Conservation (phyloP, 2,113 vertebrate genomes). For the Trichechus manatus region DNA sequence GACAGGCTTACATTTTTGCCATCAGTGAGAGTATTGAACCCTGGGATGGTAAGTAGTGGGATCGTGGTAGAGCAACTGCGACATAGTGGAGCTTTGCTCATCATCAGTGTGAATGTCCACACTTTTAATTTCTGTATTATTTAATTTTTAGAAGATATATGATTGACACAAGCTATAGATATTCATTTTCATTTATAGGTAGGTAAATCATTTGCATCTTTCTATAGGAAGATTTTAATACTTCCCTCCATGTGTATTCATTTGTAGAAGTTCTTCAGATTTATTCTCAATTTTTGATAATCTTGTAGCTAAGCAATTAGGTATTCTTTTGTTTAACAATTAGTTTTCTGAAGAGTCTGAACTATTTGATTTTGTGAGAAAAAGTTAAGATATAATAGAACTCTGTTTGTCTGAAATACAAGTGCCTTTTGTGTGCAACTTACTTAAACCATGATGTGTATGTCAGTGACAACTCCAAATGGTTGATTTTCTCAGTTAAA, state of each 20-base stretch:
- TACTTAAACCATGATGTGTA: background rate
- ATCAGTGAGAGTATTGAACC: background rate
- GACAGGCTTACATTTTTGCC: background rate
- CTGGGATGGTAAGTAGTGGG: background rate
- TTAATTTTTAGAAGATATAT: background rate
- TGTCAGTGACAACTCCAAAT: background rate
- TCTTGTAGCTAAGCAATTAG: background rate
- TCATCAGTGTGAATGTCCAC: accelerated
- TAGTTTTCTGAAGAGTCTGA: background rate
- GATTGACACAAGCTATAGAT: background rate
- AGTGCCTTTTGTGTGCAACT: background rate
- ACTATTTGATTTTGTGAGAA: conserved; percentile 5
- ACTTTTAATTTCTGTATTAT: background rate
- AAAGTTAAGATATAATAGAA: background rate
- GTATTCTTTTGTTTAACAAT: background rate
- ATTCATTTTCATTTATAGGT: background rate
- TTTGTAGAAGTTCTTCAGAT: background rate
- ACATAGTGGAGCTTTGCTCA: background rate
- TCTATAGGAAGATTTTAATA: conserved; percentile 4
- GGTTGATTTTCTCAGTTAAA: background rate
- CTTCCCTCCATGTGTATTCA: background rate
- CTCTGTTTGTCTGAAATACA: background rate
- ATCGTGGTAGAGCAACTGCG: background rate
- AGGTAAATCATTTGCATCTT: background rate
- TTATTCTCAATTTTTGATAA: conserved; percentile 31